These are phyloP conservation scores for Poecile montanus DNA, from an alignment of 2,797 vertebrate species.

Conservation along the genomic window DNA sequence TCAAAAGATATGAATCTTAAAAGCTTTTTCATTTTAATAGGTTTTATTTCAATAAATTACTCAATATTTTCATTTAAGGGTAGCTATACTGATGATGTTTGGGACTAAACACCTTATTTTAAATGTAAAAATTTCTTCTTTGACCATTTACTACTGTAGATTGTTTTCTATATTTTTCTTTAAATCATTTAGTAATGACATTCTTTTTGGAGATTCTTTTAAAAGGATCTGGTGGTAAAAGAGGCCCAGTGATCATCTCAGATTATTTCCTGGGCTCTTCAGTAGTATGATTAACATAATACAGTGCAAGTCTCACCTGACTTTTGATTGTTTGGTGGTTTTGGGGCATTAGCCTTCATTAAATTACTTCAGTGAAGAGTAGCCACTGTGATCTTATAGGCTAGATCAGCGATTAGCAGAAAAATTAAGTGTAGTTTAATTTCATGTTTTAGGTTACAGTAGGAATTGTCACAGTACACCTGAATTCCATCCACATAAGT, in stretches of 20 bases:
- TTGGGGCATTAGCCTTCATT: not conserved
- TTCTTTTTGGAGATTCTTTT: not conserved
- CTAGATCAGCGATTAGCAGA: not conserved
- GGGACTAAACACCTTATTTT: not conserved
- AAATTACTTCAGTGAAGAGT: not conserved
- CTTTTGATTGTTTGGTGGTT: not conserved
- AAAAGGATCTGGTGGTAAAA: not conserved
- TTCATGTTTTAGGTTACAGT: not conserved
- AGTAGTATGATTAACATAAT: not conserved
- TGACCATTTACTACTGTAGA: not conserved
- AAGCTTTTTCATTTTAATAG: not conserved
- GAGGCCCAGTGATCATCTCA: accelerated
- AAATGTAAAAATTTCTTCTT: not conserved
- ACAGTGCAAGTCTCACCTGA: not conserved
- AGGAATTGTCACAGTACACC: not conserved
- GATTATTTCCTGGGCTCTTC: not conserved
- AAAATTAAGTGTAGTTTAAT: not conserved
- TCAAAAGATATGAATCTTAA: not conserved
- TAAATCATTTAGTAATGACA: not conserved
- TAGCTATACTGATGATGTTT: not conserved
- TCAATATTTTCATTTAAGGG: not conserved
- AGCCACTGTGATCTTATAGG: not conserved
- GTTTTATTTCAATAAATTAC: not conserved
- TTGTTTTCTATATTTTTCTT: not conserved
- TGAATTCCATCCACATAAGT: not conserved